Percentiles rank a stretch among this genome's conserved stretches.
Conservation (phyloP, 2,888 invertebrate species). For the Xylota segnis region DNA sequence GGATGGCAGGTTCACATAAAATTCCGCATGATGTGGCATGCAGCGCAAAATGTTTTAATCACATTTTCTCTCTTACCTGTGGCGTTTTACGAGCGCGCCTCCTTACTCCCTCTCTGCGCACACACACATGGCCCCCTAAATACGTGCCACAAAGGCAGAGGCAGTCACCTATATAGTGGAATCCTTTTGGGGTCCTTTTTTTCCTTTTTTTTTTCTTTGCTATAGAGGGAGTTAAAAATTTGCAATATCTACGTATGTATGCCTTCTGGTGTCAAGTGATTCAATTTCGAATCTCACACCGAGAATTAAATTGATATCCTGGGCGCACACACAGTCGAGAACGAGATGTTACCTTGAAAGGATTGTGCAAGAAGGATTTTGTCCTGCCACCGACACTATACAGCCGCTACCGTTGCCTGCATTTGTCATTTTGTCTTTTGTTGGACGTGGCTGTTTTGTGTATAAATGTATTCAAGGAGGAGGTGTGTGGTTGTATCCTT, state of each 20-base stretch:
- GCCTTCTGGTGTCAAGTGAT: conserved; percentile 60
- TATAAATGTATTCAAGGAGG: not conserved
- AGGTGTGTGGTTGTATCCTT: not conserved
- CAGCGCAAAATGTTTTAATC: conserved; percentile 56
- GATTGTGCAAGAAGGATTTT: not conserved
- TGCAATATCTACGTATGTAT: conserved; percentile 25
- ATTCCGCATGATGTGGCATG: conserved; percentile 41
- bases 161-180: not conserved
- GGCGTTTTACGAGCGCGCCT: conserved; percentile 51
- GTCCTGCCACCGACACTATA: not conserved
- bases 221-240: not conserved
- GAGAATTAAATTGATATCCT: conserved; percentile 35
- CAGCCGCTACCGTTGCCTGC: not conserved
- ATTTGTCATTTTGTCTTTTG: not conserved
- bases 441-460: not conserved
- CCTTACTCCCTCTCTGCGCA: not conserved
- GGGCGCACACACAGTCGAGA: not conserved
- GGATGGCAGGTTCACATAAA: conserved; percentile 23
- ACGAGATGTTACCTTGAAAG: not conserved
- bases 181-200: conserved; percentile 4
- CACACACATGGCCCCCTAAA: not conserved
- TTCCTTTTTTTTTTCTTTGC: too few relatives aligned
- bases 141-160: not conserved
- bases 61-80: conserved; percentile 45
- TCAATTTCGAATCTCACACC: conserved; percentile 47